Conservation (phyloP, 2,888 invertebrate species). For the Ophion ventricosus region DNA sequence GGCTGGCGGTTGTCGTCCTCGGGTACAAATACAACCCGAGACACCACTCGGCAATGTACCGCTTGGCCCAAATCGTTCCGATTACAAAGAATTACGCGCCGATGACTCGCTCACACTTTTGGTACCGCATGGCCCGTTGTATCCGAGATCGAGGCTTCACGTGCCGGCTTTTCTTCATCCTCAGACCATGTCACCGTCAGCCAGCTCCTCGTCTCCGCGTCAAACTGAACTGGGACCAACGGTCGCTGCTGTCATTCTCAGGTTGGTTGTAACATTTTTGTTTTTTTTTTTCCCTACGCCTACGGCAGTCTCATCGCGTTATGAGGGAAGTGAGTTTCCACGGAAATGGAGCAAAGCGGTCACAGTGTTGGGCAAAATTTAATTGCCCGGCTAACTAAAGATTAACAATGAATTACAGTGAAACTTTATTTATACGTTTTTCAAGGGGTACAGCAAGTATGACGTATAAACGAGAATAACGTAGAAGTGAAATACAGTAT, state of each 20-base stretch:
- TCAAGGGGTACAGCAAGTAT: too few relatives aligned
- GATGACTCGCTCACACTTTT: constrained; percentile 93
- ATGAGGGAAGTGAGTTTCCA: background rate
- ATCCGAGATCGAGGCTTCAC: constrained; percentile 95
- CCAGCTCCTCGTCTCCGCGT: constrained; percentile 67
- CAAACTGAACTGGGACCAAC: constrained; percentile 72
- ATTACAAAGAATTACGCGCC: constrained; percentile 93
- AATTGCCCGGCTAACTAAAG: too few relatives aligned
- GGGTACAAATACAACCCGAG: constrained; percentile 87
- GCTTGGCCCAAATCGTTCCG: constrained; percentile 90
- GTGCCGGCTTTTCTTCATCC: constrained; percentile 94
- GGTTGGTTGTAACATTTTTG: constrained; percentile 85
- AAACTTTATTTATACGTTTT: too few relatives aligned
- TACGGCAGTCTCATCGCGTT: background rate
- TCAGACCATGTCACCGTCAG: constrained; percentile 63
- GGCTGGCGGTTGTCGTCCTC: constrained; percentile 89
- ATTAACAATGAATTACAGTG: too few relatives aligned
- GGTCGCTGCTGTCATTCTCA: constrained; percentile 92
- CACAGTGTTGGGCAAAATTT: too few relatives aligned
- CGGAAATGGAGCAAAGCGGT: background rate
- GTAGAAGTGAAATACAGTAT: too few relatives aligned
- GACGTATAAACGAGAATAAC: too few relatives aligned
- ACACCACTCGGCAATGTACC: constrained; percentile 87
- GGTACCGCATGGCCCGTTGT: constrained; percentile 94
- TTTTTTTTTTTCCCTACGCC: constrained; percentile 1